phyloP scores from a whole-genome alignment of 2,113 vertebrate genomes.

The Isurus oxyrinchus region DNA sequence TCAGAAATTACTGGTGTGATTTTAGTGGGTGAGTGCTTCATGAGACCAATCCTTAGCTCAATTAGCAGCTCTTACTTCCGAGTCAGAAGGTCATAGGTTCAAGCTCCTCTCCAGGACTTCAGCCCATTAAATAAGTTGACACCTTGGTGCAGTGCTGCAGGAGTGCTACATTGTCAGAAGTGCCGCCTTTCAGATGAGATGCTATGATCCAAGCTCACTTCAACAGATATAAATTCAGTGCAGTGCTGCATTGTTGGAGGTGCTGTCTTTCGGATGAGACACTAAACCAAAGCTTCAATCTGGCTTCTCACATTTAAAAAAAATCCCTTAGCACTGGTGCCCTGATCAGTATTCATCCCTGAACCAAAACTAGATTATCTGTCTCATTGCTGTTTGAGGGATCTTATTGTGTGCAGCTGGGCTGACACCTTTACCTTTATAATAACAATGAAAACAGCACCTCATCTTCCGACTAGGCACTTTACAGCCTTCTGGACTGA shows the following conservation, averaged over 20 bases:
- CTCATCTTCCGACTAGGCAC: too few species aligned
- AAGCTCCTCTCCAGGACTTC: background rate
- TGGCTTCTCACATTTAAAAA: background rate
- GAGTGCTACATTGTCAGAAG: background rate
- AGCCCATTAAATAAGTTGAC: background rate
- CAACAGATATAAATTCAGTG: background rate
- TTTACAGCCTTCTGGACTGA: too few species aligned
- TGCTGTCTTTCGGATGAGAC: background rate
- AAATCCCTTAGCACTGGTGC: background rate
- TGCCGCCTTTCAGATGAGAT: background rate
- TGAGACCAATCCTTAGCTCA: background rate
- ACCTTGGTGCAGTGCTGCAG: background rate
- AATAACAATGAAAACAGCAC: background rate
- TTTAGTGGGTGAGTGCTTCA: background rate
- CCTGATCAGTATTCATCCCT: background rate
- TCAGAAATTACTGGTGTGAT: too few species aligned
- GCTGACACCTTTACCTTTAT: background rate
- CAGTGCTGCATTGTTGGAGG: background rate
- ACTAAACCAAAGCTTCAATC: background rate
- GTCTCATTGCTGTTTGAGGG: background rate
- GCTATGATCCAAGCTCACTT: background rate
- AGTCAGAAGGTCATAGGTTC: background rate
- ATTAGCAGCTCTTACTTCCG: background rate
- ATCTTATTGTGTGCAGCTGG: background rate
- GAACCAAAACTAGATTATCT: background rate